These are phyloP conservation scores for Autographa gamma DNA, from an alignment of 2,888 invertebrate genomes.

Conservation along the genomic window DNA sequence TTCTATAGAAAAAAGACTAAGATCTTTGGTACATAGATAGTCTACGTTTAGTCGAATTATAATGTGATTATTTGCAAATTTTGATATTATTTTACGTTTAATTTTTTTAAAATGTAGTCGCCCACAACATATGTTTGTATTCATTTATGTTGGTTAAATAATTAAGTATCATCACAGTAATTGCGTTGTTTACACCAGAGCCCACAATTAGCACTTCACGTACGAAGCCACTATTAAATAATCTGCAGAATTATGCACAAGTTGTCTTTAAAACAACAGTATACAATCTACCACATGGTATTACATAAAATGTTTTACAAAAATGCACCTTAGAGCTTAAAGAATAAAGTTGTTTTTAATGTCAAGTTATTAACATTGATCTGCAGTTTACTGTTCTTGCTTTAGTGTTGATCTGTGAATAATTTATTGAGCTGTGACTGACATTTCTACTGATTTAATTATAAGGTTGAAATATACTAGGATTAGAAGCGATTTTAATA, in stretches of 20 bases:
- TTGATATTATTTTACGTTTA: background rate
- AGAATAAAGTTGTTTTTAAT: background rate
- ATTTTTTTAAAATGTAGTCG: background rate
- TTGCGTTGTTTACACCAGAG: constrained; percentile 33
- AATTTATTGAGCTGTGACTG: background rate
- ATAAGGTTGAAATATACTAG: background rate
- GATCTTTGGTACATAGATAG: too few relatives aligned
- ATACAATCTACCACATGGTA: background rate
- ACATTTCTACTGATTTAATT: constrained; percentile 5
- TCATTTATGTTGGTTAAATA: constrained; percentile 14
- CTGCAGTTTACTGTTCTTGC: background rate
- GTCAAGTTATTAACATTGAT: background rate
- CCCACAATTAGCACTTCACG: constrained; percentile 10
- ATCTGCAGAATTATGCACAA: constrained; percentile 7
- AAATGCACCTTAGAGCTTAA: background rate
- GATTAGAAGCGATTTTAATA: background rate
- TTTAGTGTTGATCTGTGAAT: background rate
- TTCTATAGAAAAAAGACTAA: background rate
- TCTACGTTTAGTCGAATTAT: background rate
- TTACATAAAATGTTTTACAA: background rate
- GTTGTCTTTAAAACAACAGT: constrained; percentile 16
- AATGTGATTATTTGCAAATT: background rate
- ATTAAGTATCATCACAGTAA: constrained; percentile 17
- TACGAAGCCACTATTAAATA: background rate
- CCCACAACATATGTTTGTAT: background rate